Conservation (phyloP, 2,888 invertebrate species). For the Cheilosia vulpina region DNA sequence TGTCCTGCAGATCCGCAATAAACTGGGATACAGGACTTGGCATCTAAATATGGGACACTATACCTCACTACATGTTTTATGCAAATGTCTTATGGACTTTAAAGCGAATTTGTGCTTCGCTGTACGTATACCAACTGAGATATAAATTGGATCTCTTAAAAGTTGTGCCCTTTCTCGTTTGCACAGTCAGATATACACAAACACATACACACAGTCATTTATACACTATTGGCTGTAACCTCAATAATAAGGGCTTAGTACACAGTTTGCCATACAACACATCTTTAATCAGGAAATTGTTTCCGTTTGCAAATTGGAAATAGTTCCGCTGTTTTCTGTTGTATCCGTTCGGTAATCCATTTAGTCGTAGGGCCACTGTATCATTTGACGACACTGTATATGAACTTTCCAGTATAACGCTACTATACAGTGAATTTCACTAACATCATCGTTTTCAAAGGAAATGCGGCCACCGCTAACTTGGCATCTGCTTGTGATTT, state of each 20-base stretch:
- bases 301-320: constrained; percentile 82
- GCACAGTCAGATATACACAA: neutral
- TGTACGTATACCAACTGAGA: constrained; percentile 46
- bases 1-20: constrained; percentile 1
- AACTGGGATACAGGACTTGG: neutral
- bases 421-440: constrained; percentile 51
- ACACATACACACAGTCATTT: neutral
- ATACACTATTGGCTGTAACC: constrained; percentile 62
- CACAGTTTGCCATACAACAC: constrained; percentile 70
- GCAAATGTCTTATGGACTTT: constrained; percentile 56
- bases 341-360: constrained; percentile 75
- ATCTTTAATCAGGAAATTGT: constrained; percentile 82
- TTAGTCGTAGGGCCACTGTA: constrained; percentile 52
- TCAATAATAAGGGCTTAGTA: constrained; percentile 72
- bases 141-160: constrained; percentile 5
- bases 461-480: constrained; percentile 63
- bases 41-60: neutral
- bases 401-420: constrained; percentile 43
- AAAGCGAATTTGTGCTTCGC: constrained; percentile 36
- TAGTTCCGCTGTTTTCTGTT: constrained; percentile 75
- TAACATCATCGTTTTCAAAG: constrained; percentile 71
- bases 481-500: constrained; percentile 54
- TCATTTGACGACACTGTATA: constrained; percentile 58
- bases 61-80: constrained; percentile 1
- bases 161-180: constrained; percentile 17